Evolutionary conservation across 2,888 invertebrate species (phyloP).

Genomic region (Xestobium rufovillosum): DNA sequence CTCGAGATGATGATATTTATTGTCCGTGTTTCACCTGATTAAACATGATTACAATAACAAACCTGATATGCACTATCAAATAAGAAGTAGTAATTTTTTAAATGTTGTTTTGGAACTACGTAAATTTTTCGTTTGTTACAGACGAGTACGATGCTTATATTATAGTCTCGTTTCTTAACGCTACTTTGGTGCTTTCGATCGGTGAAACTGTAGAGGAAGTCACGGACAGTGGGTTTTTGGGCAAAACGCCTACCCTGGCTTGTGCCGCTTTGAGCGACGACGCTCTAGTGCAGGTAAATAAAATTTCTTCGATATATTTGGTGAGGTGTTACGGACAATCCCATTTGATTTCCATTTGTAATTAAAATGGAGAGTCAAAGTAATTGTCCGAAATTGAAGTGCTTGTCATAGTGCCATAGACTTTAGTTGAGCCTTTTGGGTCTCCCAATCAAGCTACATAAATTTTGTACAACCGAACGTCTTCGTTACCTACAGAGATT

Average conservation of each 20-base stretch:
- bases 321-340: background rate
- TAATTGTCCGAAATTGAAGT: conserved; percentile 14
- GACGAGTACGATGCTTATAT: conserved; percentile 99
- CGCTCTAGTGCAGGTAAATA: conserved; percentile 83
- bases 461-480: no score
- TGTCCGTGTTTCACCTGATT: conserved; percentile 44
- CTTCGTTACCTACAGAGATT: no score
- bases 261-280: conserved; percentile 97
- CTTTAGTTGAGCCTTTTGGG: conserved; percentile 19
- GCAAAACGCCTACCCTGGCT: conserved; percentile 96
- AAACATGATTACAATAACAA: conserved; percentile 35
- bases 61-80: conserved; percentile 21
- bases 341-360: background rate
- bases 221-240: conserved; percentile 97
- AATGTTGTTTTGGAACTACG: conserved; percentile 2
- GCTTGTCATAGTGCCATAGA: conserved; percentile 22
- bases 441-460: conserved; percentile 14
- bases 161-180: conserved; percentile 98
- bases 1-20: conserved; percentile 34
- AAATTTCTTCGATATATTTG: background rate
- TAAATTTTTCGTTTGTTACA: conserved; percentile 57
- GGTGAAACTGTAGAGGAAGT: conserved; percentile 99
- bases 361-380: background rate
- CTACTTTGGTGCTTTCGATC: conserved; percentile 96
- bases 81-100: conserved; percentile 1